Percentiles rank a stretch among this genome's conserved stretches.
Conservation (phyloP, 2,888 invertebrate genomes). For the Plebejus anna region DNA sequence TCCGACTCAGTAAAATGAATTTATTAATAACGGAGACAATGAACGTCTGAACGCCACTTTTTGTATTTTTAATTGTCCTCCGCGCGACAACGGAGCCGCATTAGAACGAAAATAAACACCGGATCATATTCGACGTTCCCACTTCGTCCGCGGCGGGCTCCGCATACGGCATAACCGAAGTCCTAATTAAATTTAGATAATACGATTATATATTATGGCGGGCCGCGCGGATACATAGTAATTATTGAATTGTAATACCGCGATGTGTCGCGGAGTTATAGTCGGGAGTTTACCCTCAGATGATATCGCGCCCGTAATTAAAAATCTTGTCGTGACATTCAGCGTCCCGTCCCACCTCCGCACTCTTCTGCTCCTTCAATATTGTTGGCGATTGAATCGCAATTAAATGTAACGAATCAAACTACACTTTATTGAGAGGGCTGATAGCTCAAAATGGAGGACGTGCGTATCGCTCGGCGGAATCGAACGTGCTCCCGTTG, state of each 20-base stretch:
- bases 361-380: constrained; percentile 71
- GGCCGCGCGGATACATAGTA: constrained; percentile 50
- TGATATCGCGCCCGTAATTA: constrained; percentile 78
- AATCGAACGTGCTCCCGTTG: constrained; percentile 78
- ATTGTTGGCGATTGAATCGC: constrained; percentile 79
- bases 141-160: constrained; percentile 28
- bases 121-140: constrained; percentile 72
- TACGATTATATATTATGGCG: constrained; percentile 40
- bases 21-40: constrained; percentile 80
- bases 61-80: constrained; percentile 80
- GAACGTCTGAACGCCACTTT: constrained; percentile 79
- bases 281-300: constrained; percentile 69
- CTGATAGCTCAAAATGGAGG: constrained; percentile 75
- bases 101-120: constrained; percentile 77
- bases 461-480: constrained; percentile 55
- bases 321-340: constrained; percentile 81
- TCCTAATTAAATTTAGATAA: constrained; percentile 34
- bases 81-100: constrained; percentile 74
- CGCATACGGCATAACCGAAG: constrained; percentile 26
- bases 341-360: constrained; percentile 73
- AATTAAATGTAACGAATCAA: constrained; percentile 76
- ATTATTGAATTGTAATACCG: constrained; percentile 75
- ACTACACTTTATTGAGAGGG: constrained; percentile 75
- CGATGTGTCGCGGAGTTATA: constrained; percentile 62
- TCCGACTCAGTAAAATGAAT: constrained; percentile 79